Percentiles rank a stretch among this genome's conserved stretches.
Conservation (phyloP, 2,113 vertebrate species). For the Baryphthengus martii region DNA sequence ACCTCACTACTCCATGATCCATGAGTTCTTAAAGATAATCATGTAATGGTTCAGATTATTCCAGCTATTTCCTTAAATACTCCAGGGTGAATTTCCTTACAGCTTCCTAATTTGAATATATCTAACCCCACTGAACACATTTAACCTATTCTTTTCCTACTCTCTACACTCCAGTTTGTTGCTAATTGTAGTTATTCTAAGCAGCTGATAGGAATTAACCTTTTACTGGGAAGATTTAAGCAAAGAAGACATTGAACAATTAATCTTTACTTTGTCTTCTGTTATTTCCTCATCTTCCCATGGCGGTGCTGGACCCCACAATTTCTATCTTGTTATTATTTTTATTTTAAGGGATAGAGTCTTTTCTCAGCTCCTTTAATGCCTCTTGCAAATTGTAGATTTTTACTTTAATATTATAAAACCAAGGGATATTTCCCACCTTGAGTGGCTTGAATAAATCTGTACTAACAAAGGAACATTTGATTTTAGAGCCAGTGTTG, state of each 20-base stretch:
- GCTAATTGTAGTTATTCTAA: background rate
- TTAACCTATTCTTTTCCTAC: slow-evolving; percentile 26
- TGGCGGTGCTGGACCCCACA: background rate
- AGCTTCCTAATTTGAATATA: slow-evolving; percentile 7
- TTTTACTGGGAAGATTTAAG: background rate
- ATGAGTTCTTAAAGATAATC: background rate
- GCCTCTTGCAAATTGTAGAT: background rate
- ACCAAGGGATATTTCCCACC: background rate
- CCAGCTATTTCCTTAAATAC: slow-evolving; percentile 39
- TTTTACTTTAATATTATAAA: background rate
- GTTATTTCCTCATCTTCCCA: background rate
- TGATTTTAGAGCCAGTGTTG: background rate
- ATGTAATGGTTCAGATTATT: slow-evolving; percentile 18
- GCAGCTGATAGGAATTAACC: background rate
- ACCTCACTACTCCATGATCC: background rate
- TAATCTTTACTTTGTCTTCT: background rate
- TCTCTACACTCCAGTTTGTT: background rate
- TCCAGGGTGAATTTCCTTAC: slow-evolving; percentile 29
- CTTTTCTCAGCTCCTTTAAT: background rate
- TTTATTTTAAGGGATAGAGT: background rate
- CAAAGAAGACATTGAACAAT: background rate
- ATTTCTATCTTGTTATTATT: background rate
- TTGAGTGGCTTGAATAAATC: background rate
- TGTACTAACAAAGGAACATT: background rate
- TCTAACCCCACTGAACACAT: background rate